Conservation (phyloP, 1,140 invertebrate genomes). For the Pseudomyrmex concolor region DNA sequence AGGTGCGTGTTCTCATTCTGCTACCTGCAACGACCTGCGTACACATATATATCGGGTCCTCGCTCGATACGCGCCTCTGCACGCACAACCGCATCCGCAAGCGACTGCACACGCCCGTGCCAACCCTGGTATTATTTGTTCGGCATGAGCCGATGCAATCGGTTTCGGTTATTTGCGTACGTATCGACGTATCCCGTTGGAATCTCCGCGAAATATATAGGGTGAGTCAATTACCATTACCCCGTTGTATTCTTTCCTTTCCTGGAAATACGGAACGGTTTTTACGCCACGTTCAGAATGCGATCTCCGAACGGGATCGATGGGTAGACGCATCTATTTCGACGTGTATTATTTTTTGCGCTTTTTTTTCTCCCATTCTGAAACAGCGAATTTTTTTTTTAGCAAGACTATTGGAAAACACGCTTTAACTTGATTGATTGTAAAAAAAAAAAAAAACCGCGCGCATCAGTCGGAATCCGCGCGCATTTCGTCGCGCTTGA, state of each 20-base stretch:
- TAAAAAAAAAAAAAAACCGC: too few relatives aligned
- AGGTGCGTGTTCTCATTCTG: neutral
- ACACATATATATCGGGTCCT: neutral
- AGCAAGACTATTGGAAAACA: too few relatives aligned
- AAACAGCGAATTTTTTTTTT: too few relatives aligned
- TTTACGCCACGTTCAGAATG: neutral
- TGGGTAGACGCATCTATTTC: too few relatives aligned
- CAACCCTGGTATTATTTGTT: constrained; percentile 51
- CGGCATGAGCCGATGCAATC: constrained; percentile 33
- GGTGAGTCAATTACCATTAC: neutral
- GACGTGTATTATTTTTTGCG: too few relatives aligned
- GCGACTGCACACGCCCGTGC: constrained; percentile 32
- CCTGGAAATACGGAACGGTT: neutral
- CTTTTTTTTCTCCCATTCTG: too few relatives aligned
- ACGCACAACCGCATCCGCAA: constrained; percentile 42
- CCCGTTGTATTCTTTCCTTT: neutral
- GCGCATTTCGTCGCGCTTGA: neutral
- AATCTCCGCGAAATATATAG: neutral
- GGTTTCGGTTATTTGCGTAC: constrained; percentile 31
- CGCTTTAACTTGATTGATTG: too few relatives aligned
- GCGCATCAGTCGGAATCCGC: too few relatives aligned
- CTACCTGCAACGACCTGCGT: neutral
- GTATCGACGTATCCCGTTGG: neutral
- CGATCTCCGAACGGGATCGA: too few relatives aligned
- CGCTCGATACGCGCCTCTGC: constrained; percentile 49